Evolutionary conservation across 2,888 invertebrate species (phyloP).

Genomic region (Tinea trinotella): DNA sequence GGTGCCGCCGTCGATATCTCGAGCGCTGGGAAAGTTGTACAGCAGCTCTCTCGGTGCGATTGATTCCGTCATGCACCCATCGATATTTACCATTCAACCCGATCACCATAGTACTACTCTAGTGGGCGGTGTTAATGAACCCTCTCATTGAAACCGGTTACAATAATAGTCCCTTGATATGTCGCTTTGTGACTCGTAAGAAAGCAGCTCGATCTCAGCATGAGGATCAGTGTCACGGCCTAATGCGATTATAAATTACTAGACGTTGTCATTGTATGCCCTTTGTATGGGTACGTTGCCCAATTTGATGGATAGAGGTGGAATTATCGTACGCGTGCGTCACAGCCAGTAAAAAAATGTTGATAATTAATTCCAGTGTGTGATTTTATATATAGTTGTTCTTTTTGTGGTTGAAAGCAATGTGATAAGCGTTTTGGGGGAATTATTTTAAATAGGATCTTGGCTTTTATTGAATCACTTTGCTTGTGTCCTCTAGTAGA

Average conservation of each 20-base stretch:
- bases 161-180: conserved; percentile 17
- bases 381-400: neutral
- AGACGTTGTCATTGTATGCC: conserved; percentile 14
- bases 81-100: conserved; percentile 7
- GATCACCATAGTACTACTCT: conserved; percentile 4
- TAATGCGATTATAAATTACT: conserved; percentile 15
- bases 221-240: conserved; percentile 16
- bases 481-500: conserved; percentile 1
- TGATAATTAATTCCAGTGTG: neutral
- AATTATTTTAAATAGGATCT: neutral
- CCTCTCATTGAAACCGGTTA: conserved; percentile 17
- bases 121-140: conserved; percentile 20
- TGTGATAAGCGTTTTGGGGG: neutral
- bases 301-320: conserved; percentile 5
- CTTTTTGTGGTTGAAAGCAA: neutral
- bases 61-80: conserved; percentile 38
- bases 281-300: conserved; percentile 10
- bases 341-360: neutral
- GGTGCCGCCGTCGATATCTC: conserved; percentile 38
- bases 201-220: conserved; percentile 15
- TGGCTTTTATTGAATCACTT: conserved; percentile 5
- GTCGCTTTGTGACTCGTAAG: conserved; percentile 13
- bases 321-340: conserved; percentile 4
- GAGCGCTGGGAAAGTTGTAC: conserved; percentile 59
- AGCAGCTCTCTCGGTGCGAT: conserved; percentile 51